These are phyloP conservation scores for Planococcus citri DNA, from an alignment of 1,140 invertebrate species.

Conservation along the genomic window DNA sequence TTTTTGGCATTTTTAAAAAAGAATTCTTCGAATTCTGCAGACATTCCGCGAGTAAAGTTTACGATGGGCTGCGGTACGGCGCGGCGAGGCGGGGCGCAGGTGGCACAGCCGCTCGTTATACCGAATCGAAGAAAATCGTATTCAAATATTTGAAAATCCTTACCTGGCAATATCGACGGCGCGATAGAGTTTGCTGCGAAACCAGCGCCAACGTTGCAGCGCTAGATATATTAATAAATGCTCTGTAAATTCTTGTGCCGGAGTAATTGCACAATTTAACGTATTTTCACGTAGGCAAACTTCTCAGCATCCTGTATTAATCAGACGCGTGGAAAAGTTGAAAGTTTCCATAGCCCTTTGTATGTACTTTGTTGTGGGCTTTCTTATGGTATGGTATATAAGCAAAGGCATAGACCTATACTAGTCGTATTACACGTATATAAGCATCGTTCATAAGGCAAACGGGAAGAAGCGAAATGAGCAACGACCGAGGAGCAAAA, in stretches of 20 bases:
- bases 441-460: background rate
- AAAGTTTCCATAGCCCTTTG: background rate
- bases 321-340: background rate
- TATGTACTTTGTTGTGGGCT: background rate
- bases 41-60: background rate
- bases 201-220: background rate
- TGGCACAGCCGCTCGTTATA: background rate
- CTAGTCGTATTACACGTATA: too few species aligned
- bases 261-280: background rate
- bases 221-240: conserved; percentile 8
- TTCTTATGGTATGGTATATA: too few species aligned
- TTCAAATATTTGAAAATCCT: conserved; percentile 8
- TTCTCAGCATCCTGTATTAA: background rate
- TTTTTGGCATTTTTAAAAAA: background rate
- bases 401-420: too few species aligned
- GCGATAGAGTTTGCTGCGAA: background rate
- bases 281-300: conserved; percentile 6
- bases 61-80: too few species aligned
- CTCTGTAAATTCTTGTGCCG: background rate
- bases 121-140: background rate
- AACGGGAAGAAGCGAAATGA: too few species aligned
- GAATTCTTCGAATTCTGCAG: background rate
- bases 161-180: background rate
- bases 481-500: too few species aligned
- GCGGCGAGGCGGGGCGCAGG: too few species aligned